phyloP scores from a whole-genome alignment of 1,140 invertebrate species.

The Forficula auricularia region DNA sequence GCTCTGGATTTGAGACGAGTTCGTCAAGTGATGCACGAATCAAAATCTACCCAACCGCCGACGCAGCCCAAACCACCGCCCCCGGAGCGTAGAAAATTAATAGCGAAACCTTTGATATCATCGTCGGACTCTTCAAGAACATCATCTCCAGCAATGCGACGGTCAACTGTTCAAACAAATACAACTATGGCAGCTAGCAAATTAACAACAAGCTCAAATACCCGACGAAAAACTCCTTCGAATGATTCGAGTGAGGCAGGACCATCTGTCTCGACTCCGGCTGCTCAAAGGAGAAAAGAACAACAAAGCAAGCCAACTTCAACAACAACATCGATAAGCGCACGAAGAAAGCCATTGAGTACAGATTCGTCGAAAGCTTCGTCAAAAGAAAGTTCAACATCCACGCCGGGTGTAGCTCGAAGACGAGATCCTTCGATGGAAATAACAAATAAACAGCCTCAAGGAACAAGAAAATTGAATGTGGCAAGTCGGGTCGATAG shows the following conservation, averaged over 20 bases:
- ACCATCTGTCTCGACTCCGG: neutral
- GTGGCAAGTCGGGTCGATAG: too few species aligned
- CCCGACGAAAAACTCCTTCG: slow-evolving; percentile 6
- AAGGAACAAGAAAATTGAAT: too few species aligned
- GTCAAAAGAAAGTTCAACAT: too few species aligned
- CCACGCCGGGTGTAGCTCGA: too few species aligned
- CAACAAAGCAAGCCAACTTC: neutral
- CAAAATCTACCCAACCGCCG: too few species aligned
- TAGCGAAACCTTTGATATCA: slow-evolving; percentile 25
- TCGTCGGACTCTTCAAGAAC: slow-evolving; percentile 43
- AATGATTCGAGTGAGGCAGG: neutral
- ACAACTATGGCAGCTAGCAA: neutral
- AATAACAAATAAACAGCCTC: too few species aligned
- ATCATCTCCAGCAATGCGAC: slow-evolving; percentile 44
- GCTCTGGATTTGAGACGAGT: too few species aligned
- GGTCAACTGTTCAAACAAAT: slow-evolving; percentile 18
- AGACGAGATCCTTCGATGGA: too few species aligned
- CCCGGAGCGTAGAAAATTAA: too few species aligned
- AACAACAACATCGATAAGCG: neutral
- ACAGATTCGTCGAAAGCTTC: neutral
- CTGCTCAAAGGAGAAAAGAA: neutral
- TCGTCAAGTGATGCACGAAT: too few species aligned
- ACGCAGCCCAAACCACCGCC: too few species aligned
- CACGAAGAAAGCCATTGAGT: neutral
- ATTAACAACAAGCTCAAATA: neutral